Base-by-base conservation (phyloP, 2,113 vertebrate species). In the Oncorhynchus clarkii region DNA sequence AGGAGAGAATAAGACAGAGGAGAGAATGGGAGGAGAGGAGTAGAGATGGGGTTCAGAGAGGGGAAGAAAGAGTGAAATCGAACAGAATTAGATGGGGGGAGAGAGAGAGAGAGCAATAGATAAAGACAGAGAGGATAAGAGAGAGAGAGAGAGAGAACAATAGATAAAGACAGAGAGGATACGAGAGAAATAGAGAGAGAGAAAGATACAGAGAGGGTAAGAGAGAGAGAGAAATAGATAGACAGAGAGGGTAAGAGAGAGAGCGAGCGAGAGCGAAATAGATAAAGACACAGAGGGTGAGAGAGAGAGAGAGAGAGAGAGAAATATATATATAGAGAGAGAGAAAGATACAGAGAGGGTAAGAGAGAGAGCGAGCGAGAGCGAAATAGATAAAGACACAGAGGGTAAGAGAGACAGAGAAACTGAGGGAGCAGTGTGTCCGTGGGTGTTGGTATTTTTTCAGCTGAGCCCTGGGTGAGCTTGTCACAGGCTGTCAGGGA, bases 401-500 rank as follows among this genome's bases (percentile, higher is more conserved):
- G 54, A 62, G 59, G 18, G n/a, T 62, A 9, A 62, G 59, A 8
- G 7, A 22, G 13, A 62, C 18, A 20, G 54, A 57, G 54, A 16
- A 62, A 18, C 51, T 3, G 51, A 54, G 16, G 16, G 51, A 54
- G 59, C 7, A 62, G 59, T 22, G 59, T 54, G 51, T 73, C 79
- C 70, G 82, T 59, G 82, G 82, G 83, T 83, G 80, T 75, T 86
- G 79, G 81, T 82, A 78, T 83, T 84, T 88, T 86, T 86, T 86
- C 78, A 86, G 85, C 82, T 82, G 77, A 86, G 87, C 81, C 78
- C 81, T 79, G 51, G 76, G 87, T 84, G 84, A 84, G 84, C 82
- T 86, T 87, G 87, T 89, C 88, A 87, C 85, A 85, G 78, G 79
- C 74, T 85, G 87, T 85, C 87, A 88, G 73, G 76, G 81, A 83